These are phyloP conservation scores for Ericerus pela DNA, from an alignment of 1,140 invertebrate species.

Conservation along the genomic window DNA sequence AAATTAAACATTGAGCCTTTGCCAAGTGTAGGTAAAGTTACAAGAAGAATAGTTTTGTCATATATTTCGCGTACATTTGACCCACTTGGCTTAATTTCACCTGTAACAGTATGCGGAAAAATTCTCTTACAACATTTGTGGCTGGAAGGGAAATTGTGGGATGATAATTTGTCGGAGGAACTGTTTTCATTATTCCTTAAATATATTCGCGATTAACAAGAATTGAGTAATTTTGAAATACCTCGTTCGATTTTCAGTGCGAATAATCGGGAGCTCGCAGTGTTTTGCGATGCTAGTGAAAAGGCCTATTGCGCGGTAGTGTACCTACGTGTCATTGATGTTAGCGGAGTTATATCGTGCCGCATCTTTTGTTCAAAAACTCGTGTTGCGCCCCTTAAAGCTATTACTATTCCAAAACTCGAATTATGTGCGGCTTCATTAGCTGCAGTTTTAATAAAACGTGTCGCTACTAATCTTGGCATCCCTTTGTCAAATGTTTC, in stretches of 20 bases:
- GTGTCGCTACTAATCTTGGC: no score
- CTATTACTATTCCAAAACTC: conserved; percentile 13
- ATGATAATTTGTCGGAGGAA: neutral
- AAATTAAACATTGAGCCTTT: neutral
- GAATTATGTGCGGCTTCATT: neutral
- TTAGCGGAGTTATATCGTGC: conserved; percentile 12
- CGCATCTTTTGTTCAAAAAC: conserved; percentile 15
- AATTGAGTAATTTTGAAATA: neutral
- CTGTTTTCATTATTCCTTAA: neutral
- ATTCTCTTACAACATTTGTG: neutral
- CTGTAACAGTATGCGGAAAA: neutral
- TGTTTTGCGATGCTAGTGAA: conserved; percentile 2
- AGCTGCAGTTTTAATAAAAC: no score
- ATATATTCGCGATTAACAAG: neutral
- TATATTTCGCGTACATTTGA: neutral
- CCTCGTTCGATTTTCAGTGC: no score
- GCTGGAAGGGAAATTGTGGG: no score
- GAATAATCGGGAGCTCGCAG: no score
- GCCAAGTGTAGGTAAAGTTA: neutral
- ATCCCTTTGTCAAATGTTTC: no score
- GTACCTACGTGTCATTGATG: neutral
- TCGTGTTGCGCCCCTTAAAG: conserved; percentile 19
- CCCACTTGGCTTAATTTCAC: neutral
- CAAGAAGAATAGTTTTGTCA: neutral
- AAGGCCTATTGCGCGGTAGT: neutral